Evolutionary conservation across 2,888 invertebrate genomes (phyloP).

Genomic region (Bombylius discolor): DNA sequence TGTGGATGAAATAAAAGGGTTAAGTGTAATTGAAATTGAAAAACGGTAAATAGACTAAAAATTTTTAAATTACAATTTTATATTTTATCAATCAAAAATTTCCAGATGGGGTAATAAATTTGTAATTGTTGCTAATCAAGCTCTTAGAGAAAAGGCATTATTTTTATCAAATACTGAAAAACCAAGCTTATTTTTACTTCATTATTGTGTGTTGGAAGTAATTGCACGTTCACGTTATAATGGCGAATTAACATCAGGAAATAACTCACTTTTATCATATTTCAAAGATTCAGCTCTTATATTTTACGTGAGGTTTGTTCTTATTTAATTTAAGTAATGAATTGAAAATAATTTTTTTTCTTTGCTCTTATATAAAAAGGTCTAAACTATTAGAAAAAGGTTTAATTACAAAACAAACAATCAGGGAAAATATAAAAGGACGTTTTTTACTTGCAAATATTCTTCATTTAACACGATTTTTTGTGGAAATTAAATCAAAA

Average conservation of each 20-base stretch:
- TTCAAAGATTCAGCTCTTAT: slow-evolving; percentile 47
- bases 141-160: slow-evolving; percentile 43
- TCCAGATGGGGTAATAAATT: slow-evolving; percentile 48
- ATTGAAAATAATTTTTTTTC: neutral
- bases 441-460: slow-evolving; percentile 39
- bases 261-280: slow-evolving; percentile 41
- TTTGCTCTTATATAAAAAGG: slow-evolving; percentile 42
- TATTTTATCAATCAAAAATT: slow-evolving; percentile 1
- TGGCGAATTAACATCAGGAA: slow-evolving; percentile 57
- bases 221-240: slow-evolving; percentile 56
- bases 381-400: slow-evolving; percentile 46
- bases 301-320: slow-evolving; percentile 27
- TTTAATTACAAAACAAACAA: slow-evolving; percentile 49
- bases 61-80: too few relatives aligned
- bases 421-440: slow-evolving; percentile 38
- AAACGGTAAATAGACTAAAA: slow-evolving; percentile 30
- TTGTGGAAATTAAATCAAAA: slow-evolving; percentile 42
- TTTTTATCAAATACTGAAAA: slow-evolving; percentile 38
- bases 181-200: slow-evolving; percentile 39
- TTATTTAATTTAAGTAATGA: too few relatives aligned
- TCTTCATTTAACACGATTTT: slow-evolving; percentile 52
- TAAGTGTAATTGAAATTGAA: slow-evolving; percentile 30
- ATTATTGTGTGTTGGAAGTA: slow-evolving; percentile 59
- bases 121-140: slow-evolving; percentile 57
- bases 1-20: slow-evolving; percentile 26